These are phyloP conservation scores for Anguilla rostrata DNA, from an alignment of 2,113 vertebrate genomes.

Conservation along the genomic window DNA sequence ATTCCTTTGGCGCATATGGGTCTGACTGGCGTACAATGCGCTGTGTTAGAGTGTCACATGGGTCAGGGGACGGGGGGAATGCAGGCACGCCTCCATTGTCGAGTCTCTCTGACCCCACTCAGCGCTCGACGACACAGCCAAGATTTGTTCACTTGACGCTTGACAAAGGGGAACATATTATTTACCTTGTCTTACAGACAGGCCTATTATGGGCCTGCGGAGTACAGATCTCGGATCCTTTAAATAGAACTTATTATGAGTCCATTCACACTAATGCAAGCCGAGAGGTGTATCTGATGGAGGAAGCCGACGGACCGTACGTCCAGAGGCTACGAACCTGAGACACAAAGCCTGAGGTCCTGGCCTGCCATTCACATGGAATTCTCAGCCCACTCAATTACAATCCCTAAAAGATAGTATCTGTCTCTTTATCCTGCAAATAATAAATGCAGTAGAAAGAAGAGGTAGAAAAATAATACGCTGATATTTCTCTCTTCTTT, in stretches of 20 bases:
- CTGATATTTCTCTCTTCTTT: slow-evolving; percentile 42
- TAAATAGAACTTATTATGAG: slow-evolving; percentile 56
- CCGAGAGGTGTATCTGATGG: slow-evolving; percentile 64
- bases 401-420: slow-evolving; percentile 28
- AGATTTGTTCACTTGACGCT: slow-evolving; percentile 46
- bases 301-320: slow-evolving; percentile 52
- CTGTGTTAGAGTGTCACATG: slow-evolving; percentile 45
- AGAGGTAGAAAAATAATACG: slow-evolving; percentile 27
- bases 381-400: slow-evolving; percentile 51
- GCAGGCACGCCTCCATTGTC: slow-evolving; percentile 43
- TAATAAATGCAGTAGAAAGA: slow-evolving; percentile 50
- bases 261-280: slow-evolving; percentile 50
- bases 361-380: slow-evolving; percentile 63
- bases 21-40: background rate
- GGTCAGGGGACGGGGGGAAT: slow-evolving; percentile 58
- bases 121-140: slow-evolving; percentile 55
- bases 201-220: slow-evolving; percentile 59
- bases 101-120: slow-evolving; percentile 46
- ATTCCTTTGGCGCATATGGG: background rate
- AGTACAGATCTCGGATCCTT: slow-evolving; percentile 54
- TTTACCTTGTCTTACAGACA: slow-evolving; percentile 67
- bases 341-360: slow-evolving; percentile 46
- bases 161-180: slow-evolving; percentile 65
- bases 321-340: slow-evolving; percentile 61
- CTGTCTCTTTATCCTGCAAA: slow-evolving; percentile 53